A percentile compares a stretch with the other conserved stretches of the same genome.
These are phyloP conservation scores for Sussaba pulchella DNA, from an alignment of 2,888 invertebrate genomes.

Conservation along the genomic window DNA sequence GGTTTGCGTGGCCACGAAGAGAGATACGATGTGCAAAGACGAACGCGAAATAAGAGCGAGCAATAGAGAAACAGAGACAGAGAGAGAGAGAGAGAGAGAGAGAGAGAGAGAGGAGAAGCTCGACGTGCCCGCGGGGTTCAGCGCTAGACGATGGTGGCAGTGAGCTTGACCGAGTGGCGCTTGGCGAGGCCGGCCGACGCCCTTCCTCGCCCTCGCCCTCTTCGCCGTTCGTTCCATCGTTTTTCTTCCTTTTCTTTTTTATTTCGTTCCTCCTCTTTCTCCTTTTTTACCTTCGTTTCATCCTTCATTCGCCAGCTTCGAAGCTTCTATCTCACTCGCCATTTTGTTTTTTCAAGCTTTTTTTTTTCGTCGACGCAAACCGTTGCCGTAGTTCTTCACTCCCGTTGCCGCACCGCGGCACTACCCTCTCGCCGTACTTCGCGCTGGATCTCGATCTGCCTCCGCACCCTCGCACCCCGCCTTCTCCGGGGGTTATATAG, in stretches of 20 bases:
- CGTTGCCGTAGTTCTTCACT: constrained; percentile 63
- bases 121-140: constrained; percentile 48
- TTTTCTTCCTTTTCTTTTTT: constrained; percentile 14
- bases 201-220: constrained; percentile 75
- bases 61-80: background rate
- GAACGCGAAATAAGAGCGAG: constrained; percentile 41
- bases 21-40: too few relatives aligned
- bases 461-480: constrained; percentile 3
- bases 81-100: constrained; percentile 32
- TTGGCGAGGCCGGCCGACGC: constrained; percentile 83
- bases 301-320: constrained; percentile 34
- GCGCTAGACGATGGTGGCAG: constrained; percentile 79
- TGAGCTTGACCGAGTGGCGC: constrained; percentile 83
- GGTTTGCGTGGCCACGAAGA: too few relatives aligned
- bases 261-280: too few relatives aligned
- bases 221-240: constrained; percentile 21
- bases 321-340: constrained; percentile 2
- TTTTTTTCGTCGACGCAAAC: too few relatives aligned
- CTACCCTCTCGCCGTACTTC: constrained; percentile 60
- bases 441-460: constrained; percentile 37
- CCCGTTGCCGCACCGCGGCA: constrained; percentile 44
- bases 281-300: constrained; percentile 21
- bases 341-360: constrained; percentile 71
- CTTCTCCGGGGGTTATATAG: constrained; percentile 14
- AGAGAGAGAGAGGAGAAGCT: constrained; percentile 48